These are phyloP conservation scores for Ptilonorhynchus violaceus DNA, from an alignment of 2,113 vertebrate genomes.

Conservation along the genomic window DNA sequence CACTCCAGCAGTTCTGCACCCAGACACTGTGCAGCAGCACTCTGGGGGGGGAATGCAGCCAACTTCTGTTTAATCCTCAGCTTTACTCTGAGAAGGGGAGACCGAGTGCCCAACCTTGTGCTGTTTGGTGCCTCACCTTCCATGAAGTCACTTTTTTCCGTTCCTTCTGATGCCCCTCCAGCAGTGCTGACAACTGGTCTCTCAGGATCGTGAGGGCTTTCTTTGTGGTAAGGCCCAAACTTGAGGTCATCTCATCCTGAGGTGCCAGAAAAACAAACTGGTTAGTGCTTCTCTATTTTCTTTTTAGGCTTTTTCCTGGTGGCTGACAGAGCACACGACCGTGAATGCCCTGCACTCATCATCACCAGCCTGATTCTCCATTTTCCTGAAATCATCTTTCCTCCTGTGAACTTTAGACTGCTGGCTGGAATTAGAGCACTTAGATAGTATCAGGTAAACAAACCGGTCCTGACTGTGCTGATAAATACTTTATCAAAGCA, in stretches of 20 bases:
- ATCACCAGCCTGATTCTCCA: neutral
- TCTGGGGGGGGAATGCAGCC: neutral
- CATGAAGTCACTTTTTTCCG: conserved; percentile 70
- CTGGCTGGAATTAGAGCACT: neutral
- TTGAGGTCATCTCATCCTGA: conserved; percentile 82
- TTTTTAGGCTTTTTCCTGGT: neutral
- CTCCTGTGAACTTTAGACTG: conserved; percentile 30
- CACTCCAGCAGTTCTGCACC: neutral
- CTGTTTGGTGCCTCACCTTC: conserved; percentile 75
- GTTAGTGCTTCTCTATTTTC: neutral
- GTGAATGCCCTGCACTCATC: neutral
- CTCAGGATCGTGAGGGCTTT: conserved; percentile 87
- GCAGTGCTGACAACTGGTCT: conserved; percentile 84
- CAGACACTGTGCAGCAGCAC: neutral
- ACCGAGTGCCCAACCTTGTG: neutral
- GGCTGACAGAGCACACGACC: neutral
- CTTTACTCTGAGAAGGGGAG: neutral
- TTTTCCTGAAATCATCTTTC: neutral
- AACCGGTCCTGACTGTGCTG: neutral
- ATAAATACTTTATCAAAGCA: conserved; percentile 26
- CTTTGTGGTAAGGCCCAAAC: conserved; percentile 87
- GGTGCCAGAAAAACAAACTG: neutral
- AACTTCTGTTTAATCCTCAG: neutral
- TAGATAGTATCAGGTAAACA: conserved; percentile 39
- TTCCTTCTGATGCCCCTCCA: conserved; percentile 86